A percentile compares a stretch with the other conserved stretches of the same genome.
Conservation (phyloP, 2,888 invertebrate genomes). For the Seira musarum region DNA sequence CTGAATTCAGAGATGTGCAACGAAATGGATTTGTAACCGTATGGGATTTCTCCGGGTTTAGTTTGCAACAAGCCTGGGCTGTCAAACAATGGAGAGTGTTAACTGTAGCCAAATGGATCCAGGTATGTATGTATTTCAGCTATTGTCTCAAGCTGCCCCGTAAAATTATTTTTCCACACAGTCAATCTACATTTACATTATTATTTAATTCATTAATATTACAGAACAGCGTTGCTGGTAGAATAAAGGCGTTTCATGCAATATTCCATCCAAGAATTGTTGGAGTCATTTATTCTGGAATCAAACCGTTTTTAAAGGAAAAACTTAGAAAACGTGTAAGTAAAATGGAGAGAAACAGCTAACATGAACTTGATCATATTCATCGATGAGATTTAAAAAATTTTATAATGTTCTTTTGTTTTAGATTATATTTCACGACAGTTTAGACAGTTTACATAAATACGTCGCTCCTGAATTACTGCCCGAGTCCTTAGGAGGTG, state of each 20-base stretch:
- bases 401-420: not conserved
- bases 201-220: not conserved
- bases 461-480: conserved; percentile 46
- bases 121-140: too few relatives aligned
- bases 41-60: conserved; percentile 29
- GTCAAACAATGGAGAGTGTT: conserved; percentile 36
- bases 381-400: not conserved
- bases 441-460: conserved; percentile 50
- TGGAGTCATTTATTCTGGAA: conserved; percentile 18
- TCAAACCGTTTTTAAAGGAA: conserved; percentile 59
- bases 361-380: too few relatives aligned
- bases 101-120: conserved; percentile 15
- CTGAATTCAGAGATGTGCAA: conserved; percentile 18
- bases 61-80: conserved; percentile 39
- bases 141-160: too few relatives aligned
- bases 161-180: too few relatives aligned
- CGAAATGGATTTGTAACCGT: conserved; percentile 19
- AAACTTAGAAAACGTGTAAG: conserved; percentile 61
- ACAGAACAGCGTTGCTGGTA: conserved; percentile 29
- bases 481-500: conserved; percentile 20
- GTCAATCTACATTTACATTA: not conserved
- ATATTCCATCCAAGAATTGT: conserved; percentile 37
- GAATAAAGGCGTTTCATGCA: conserved; percentile 16
- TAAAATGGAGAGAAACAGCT: too few relatives aligned
- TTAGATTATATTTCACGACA: conserved; percentile 62